These are phyloP conservation scores for Chrysogorgia sp. DNA, from an alignment of 92 coral and sea anemone genomes.

Conservation along the genomic window DNA sequence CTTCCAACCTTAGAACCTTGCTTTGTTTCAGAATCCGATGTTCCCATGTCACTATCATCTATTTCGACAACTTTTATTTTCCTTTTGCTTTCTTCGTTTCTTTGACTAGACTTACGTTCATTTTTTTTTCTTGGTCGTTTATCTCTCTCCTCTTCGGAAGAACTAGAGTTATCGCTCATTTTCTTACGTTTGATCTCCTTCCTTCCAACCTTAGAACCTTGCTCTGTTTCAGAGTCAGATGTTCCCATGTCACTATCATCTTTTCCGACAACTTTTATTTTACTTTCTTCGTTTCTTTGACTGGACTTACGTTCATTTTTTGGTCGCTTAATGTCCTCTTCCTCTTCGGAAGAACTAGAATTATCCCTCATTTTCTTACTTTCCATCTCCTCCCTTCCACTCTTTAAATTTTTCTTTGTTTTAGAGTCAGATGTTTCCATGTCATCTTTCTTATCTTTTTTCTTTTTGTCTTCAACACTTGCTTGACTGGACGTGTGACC, in stretches of 20 bases:
- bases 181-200: not conserved
- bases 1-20: not conserved
- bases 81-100: too few species aligned
- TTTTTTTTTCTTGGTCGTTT: not conserved
- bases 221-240: not conserved
- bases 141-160: not conserved
- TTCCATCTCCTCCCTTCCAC: not conserved
- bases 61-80: too few species aligned
- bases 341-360: conserved; percentile 6
- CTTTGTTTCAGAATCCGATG: too few species aligned
- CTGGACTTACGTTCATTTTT: not conserved
- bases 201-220: not conserved
- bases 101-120: too few species aligned
- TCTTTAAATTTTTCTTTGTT: not conserved
- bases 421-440: not conserved
- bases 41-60: too few species aligned
- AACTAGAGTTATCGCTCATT: not conserved
- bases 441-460: not conserved
- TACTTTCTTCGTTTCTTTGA: not conserved
- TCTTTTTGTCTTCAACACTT: not conserved
- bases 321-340: not conserved
- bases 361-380: not conserved
- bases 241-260: conserved; percentile 16
- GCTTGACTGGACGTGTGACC: not conserved
- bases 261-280: not conserved